Conservation (phyloP, 2,113 vertebrate genomes). For the Tylochromis polylepis region DNA sequence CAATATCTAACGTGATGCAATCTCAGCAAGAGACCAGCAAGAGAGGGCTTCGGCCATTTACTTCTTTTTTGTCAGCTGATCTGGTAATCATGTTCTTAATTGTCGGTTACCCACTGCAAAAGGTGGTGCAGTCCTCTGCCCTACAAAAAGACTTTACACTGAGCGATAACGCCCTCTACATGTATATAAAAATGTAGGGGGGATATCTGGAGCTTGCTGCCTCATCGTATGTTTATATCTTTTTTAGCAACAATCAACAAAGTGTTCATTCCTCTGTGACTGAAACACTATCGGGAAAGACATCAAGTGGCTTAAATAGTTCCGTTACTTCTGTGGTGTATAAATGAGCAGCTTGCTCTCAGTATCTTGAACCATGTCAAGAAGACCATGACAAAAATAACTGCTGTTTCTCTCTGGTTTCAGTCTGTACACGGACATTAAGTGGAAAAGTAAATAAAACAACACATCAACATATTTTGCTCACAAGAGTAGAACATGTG, state of each 20-base stretch:
- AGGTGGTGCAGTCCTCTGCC: neutral
- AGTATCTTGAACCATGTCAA: neutral
- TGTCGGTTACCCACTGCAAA: neutral
- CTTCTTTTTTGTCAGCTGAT: neutral
- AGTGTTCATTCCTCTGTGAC: slow-evolving; percentile 63
- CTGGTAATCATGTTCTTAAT: neutral
- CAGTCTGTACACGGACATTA: neutral
- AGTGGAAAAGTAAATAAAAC: neutral
- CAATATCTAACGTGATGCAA: neutral
- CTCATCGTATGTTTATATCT: slow-evolving; percentile 79
- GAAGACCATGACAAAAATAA: too few species aligned
- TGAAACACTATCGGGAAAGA: neutral
- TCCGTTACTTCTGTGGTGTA: neutral
- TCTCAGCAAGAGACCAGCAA: neutral
- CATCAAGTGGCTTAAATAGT: neutral
- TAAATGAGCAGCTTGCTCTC: neutral
- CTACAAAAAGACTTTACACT: neutral
- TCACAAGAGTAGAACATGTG: neutral
- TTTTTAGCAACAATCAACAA: slow-evolving; percentile 54
- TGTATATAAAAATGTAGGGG: neutral
- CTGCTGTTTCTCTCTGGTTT: neutral
- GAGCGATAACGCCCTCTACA: neutral
- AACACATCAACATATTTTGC: neutral
- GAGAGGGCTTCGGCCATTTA: too few species aligned
- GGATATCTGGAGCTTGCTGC: neutral